A percentile compares a stretch with the other conserved stretches of the same genome.
Evolutionary conservation across 2,113 vertebrate genomes (phyloP).

Genomic region (Lynx canadensis): DNA sequence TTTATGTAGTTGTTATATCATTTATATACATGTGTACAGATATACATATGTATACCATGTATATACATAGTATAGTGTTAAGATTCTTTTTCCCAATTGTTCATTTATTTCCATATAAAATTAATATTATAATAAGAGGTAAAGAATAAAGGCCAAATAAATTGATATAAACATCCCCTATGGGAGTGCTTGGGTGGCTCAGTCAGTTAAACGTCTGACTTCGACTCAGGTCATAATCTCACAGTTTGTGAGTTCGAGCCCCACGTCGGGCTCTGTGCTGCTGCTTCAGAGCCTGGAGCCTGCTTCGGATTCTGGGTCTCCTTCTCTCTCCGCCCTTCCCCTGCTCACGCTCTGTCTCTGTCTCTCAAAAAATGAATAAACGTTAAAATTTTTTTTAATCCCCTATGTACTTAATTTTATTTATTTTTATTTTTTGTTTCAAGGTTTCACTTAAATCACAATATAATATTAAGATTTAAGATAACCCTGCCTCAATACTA

Average conservation of each 20-base stretch:
- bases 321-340: too few relatives aligned
- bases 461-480: not conserved
- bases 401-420: not conserved
- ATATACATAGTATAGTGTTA: not conserved
- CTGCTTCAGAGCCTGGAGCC: too few relatives aligned
- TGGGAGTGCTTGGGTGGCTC: too few relatives aligned
- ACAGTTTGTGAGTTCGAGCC: too few relatives aligned
- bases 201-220: too few relatives aligned
- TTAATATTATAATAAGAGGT: not conserved
- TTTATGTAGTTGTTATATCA: not conserved
- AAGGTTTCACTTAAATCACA: not conserved
- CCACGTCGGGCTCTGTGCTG: too few relatives aligned
- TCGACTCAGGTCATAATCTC: too few relatives aligned
- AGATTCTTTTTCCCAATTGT: not conserved
- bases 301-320: too few relatives aligned
- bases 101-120: not conserved
- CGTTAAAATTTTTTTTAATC: not conserved
- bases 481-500: not conserved
- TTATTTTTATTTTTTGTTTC: not conserved
- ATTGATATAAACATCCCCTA: not conserved
- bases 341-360: too few relatives aligned
- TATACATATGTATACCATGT: not conserved
- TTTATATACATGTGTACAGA: not conserved
- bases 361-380: too few relatives aligned
- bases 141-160: not conserved